Evolutionary conservation across 2,113 vertebrate genomes (phyloP).

Genomic region (human (Homo sapiens)): DNA sequence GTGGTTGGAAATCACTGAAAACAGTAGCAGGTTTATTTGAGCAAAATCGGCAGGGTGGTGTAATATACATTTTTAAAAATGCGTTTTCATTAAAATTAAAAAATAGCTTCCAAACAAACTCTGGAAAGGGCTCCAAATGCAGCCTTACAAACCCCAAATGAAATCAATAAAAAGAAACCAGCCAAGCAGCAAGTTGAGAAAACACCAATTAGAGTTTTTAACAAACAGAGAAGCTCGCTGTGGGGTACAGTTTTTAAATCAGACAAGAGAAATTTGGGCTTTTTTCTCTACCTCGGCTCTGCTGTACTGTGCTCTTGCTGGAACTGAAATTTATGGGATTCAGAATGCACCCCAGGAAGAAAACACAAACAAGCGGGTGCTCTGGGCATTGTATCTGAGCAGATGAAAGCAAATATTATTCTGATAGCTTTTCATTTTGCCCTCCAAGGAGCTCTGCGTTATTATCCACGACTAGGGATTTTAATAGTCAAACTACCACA

Average conservation of each 20-base stretch:
- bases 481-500: conserved; percentile 71
- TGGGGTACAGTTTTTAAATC: conserved; percentile 77
- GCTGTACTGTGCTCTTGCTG: conserved; percentile 58
- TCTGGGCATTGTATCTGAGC: conserved; percentile 62
- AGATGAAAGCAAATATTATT: conserved; percentile 76
- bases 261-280: conserved; percentile 74
- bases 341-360: conserved; percentile 71
- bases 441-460: conserved; percentile 65
- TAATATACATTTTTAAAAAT: conserved; percentile 80
- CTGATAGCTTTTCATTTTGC: conserved; percentile 72
- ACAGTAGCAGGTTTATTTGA: conserved; percentile 80
- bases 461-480: conserved; percentile 58
- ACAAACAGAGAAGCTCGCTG: conserved; percentile 79
- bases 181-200: conserved; percentile 80
- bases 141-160: conserved; percentile 75
- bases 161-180: conserved; percentile 81
- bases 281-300: conserved; percentile 58
- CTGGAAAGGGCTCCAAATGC: conserved; percentile 75
- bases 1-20: conserved; percentile 79
- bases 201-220: conserved; percentile 82
- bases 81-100: conserved; percentile 81
- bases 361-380: conserved; percentile 66
- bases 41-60: conserved; percentile 73
- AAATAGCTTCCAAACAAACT: conserved; percentile 79
- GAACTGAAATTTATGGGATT: conserved; percentile 74